Conservation (phyloP, 1,140 invertebrate genomes). For the Cylas formicarius region DNA sequence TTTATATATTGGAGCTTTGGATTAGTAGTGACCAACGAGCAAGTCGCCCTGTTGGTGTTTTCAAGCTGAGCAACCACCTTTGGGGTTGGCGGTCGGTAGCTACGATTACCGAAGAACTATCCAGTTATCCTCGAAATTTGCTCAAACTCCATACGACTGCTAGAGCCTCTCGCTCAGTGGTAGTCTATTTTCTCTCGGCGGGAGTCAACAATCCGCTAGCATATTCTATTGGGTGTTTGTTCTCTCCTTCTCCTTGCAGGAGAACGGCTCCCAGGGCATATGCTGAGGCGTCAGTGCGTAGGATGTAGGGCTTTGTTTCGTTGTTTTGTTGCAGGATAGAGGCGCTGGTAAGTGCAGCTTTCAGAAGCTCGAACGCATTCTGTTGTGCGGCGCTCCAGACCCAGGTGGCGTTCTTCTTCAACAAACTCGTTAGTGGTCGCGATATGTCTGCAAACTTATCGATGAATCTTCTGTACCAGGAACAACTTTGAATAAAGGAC, state of each 20-base stretch:
- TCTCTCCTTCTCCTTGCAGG: slow-evolving; percentile 32
- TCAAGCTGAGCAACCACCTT: slow-evolving; percentile 43
- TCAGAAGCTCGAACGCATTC: no score
- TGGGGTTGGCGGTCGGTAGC: slow-evolving; percentile 36
- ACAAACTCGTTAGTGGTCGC: no score
- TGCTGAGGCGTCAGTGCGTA: slow-evolving; percentile 33
- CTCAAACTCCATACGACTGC: slow-evolving; percentile 37
- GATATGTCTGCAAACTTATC: no score
- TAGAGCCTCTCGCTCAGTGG: slow-evolving; percentile 39
- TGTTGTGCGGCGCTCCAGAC: no score
- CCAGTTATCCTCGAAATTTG: slow-evolving; percentile 32
- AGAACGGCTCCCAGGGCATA: slow-evolving; percentile 39
- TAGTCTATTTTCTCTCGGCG: slow-evolving; percentile 39
- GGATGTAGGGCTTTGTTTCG: not conserved
- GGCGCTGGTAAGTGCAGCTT: no score
- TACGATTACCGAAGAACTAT: slow-evolving; percentile 35
- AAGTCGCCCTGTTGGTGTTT: slow-evolving; percentile 39
- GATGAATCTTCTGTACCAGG: no score
- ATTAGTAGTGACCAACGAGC: slow-evolving; percentile 29
- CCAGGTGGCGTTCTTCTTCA: no score
- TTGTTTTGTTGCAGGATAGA: not conserved
- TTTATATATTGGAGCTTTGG: no score
- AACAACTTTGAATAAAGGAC: no score
- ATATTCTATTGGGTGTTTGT: slow-evolving; percentile 39
- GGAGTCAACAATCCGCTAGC: slow-evolving; percentile 31